Evolutionary conservation across 2,797 vertebrate genomes (phyloP).

Genomic region (Propithecus deckenii): DNA sequence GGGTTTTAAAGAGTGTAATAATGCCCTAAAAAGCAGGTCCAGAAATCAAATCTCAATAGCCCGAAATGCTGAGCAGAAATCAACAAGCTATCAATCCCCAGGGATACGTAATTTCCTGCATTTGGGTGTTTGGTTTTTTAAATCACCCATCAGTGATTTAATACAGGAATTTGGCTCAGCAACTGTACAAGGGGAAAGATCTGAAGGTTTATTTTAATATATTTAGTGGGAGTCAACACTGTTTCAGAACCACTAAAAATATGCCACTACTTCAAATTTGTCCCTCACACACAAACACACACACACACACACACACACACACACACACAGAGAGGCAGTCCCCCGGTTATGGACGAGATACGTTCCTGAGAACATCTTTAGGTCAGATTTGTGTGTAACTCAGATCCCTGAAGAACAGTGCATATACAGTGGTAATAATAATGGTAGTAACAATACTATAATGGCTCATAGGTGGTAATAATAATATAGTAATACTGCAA

Average conservation of each 20-base stretch:
- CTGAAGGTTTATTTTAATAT: neutral
- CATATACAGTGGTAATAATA: neutral
- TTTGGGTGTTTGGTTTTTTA: neutral
- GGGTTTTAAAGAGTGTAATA: neutral
- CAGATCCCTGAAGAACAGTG: neutral
- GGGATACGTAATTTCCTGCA: neutral
- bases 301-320: too few relatives aligned
- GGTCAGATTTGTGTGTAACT: neutral
- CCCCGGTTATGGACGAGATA: neutral
- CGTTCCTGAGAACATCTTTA: neutral
- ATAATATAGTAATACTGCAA: neutral
- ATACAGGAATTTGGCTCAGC: neutral
- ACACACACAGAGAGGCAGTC: neutral
- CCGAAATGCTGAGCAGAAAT: neutral
- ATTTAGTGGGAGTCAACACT: neutral
- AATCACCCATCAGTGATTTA: neutral
- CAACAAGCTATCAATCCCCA: neutral
- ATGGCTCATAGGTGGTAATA: neutral
- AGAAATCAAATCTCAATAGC: neutral
- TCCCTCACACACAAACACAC: too few relatives aligned
- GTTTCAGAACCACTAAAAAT: neutral
- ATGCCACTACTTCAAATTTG: neutral
- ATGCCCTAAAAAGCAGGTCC: neutral
- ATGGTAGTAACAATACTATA: neutral
- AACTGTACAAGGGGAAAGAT: neutral